Conservation (phyloP, 2,113 vertebrate genomes). For the Eira barbara region DNA sequence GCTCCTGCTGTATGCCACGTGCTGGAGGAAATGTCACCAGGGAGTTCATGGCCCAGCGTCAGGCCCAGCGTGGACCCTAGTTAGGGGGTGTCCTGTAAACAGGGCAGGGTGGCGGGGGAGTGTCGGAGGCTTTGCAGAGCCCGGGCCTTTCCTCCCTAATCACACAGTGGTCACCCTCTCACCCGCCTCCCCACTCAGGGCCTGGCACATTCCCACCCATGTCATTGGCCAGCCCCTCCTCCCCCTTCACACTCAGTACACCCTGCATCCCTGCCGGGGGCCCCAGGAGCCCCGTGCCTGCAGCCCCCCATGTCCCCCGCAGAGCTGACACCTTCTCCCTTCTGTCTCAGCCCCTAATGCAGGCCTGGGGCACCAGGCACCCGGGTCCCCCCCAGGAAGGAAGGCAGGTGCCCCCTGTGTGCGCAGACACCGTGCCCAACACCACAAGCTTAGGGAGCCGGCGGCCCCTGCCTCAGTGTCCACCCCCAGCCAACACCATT, state of each 20-base stretch:
- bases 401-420: not conserved
- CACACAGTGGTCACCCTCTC: not conserved
- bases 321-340: too few species aligned
- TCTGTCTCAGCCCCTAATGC: not conserved
- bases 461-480: not conserved
- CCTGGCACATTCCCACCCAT: not conserved
- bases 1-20: not conserved
- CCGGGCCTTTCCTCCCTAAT: not conserved
- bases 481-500: too few species aligned
- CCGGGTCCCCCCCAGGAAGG: fast-evolving
- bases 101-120: too few species aligned
- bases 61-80: not conserved
- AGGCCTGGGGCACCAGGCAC: too few species aligned
- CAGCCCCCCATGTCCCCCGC: fast-evolving
- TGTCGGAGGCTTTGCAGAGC: not conserved
- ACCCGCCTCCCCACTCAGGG: fast-evolving
- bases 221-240: not conserved
- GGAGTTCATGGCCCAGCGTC: not conserved
- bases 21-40: fast-evolving
- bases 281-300: not conserved
- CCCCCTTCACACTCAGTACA: not conserved
- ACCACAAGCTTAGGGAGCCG: fast-evolving
- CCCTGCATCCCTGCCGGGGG: not conserved
- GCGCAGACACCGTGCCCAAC: not conserved
- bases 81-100: not conserved